phyloP scores from a whole-genome alignment of 2,888 invertebrate genomes.

The Zaprionus lineosus region DNA sequence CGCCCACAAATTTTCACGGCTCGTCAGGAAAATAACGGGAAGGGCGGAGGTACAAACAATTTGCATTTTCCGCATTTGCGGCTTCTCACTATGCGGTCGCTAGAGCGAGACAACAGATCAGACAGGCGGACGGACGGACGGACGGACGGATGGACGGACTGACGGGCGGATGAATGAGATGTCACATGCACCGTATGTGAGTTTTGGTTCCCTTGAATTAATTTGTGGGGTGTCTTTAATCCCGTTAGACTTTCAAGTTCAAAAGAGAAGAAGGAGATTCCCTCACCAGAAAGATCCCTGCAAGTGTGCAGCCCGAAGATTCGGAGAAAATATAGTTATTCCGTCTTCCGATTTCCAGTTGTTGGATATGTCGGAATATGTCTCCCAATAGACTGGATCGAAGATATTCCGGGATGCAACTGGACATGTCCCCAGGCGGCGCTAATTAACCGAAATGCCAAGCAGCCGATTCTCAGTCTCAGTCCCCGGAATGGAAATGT shows the following conservation, averaged over 20 bases:
- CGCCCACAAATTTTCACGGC: slow-evolving; percentile 74
- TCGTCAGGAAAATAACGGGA: slow-evolving; percentile 47
- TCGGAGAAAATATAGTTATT: too few species aligned
- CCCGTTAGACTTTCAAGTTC: slow-evolving; percentile 67
- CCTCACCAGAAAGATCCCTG: neutral
- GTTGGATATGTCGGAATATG: slow-evolving; percentile 29
- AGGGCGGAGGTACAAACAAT: slow-evolving; percentile 47
- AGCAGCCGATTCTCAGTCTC: slow-evolving; percentile 45
- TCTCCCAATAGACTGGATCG: slow-evolving; percentile 47
- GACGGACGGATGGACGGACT: neutral
- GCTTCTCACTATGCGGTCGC: slow-evolving; percentile 56
- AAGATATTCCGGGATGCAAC: slow-evolving; percentile 55
- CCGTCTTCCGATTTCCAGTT: neutral
- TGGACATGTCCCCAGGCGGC: slow-evolving; percentile 68
- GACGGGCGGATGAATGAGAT: too few species aligned
- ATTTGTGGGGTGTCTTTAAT: slow-evolving; percentile 79
- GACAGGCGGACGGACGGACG: neutral
- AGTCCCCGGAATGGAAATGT: slow-evolving; percentile 9
- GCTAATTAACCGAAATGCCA: slow-evolving; percentile 75
- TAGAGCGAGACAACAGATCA: neutral
- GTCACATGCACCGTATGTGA: too few species aligned
- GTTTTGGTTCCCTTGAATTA: slow-evolving; percentile 66
- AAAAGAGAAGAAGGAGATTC: too few species aligned
- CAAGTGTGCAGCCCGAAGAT: neutral
- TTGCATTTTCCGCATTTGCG: slow-evolving; percentile 74